Evolutionary conservation across 2,888 invertebrate genomes (phyloP).

Genomic region (Volucella inflata): DNA sequence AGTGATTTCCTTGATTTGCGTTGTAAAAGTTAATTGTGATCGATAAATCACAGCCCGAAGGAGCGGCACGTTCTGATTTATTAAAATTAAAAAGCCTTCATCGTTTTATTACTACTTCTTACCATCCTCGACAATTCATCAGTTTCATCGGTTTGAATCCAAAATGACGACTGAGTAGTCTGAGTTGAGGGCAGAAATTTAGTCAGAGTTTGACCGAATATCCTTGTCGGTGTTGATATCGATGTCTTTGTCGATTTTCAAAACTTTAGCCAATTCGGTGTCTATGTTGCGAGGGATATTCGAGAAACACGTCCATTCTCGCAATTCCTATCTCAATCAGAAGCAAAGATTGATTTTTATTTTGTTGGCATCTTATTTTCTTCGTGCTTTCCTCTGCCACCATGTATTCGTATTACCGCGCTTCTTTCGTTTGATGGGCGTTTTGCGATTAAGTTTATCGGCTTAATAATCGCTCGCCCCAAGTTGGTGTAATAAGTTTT

Average conservation of each 20-base stretch:
- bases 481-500: constrained; percentile 61
- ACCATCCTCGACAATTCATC: neutral
- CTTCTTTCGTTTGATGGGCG: constrained; percentile 43
- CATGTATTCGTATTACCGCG: neutral
- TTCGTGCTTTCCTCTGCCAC: neutral
- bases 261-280: neutral
- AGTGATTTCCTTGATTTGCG: constrained; percentile 55
- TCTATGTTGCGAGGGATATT: constrained; percentile 15
- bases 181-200: too few species aligned
- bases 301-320: constrained; percentile 1
- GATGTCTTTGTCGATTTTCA: neutral
- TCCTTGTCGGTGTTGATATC: too few species aligned
- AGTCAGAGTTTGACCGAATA: too few species aligned
- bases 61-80: constrained; percentile 33
- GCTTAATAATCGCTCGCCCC: constrained; percentile 64
- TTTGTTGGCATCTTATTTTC: neutral
- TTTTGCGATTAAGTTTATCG: constrained; percentile 56
- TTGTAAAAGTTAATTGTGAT: constrained; percentile 57
- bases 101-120: neutral
- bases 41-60: constrained; percentile 48
- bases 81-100: constrained; percentile 35
- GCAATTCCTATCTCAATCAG: constrained; percentile 36
- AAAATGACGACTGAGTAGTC: too few species aligned
- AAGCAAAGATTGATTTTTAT: constrained; percentile 55
- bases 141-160: too few species aligned